Evolutionary conservation across 2,113 vertebrate species (phyloP).

Genomic region (Camelus bactrianus): DNA sequence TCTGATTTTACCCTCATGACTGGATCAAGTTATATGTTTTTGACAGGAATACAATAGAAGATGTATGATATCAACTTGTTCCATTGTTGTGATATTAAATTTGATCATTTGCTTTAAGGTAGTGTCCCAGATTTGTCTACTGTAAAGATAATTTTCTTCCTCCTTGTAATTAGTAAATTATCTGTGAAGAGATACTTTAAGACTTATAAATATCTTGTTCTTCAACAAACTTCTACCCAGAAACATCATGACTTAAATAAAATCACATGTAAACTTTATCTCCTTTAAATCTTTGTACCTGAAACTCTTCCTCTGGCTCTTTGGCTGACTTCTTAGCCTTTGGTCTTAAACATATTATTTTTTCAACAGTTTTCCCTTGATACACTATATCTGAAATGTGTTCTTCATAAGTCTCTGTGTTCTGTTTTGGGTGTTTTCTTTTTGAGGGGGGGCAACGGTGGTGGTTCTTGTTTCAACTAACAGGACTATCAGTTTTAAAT

Average conservation of each 20-base stretch:
- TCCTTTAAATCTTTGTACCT: background rate
- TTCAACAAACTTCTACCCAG: background rate
- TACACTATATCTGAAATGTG: background rate
- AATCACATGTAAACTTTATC: background rate
- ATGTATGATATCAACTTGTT: background rate
- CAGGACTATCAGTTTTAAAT: background rate
- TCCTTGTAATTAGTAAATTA: background rate
- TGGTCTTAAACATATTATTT: background rate
- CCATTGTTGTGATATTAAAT: background rate
- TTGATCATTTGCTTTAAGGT: background rate
- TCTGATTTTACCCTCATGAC: background rate
- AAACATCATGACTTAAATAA: background rate
- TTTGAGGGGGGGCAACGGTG: no score
- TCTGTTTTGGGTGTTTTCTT: background rate
- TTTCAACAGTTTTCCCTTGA: background rate
- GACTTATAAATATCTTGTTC: background rate
- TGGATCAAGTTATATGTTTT: background rate
- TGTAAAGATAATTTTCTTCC: background rate
- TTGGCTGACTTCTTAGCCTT: background rate
- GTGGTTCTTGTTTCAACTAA: background rate
- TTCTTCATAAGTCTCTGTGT: background rate
- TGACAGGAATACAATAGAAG: background rate
- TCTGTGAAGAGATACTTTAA: background rate
- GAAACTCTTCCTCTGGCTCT: background rate
- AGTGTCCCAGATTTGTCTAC: background rate